phyloP scores from a whole-genome alignment of 2,888 invertebrate genomes.

The Petrolisthes manimaculis region DNA sequence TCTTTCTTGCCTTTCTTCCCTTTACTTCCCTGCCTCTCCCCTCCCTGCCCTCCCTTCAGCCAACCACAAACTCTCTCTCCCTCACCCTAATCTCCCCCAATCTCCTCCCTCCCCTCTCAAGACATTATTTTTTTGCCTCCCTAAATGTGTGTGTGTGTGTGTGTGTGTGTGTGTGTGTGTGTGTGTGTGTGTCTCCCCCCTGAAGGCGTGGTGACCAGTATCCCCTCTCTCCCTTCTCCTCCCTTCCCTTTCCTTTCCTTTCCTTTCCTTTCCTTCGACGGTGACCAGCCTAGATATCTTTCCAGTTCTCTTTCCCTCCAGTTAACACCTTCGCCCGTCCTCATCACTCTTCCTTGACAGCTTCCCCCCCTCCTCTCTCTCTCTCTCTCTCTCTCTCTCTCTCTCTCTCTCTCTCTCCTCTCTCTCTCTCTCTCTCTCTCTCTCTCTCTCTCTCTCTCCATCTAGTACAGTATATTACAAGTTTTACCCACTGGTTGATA shows the following conservation, averaged over 20 bases:
- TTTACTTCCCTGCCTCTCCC: neutral
- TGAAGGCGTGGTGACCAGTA: no score
- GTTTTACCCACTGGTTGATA: no score
- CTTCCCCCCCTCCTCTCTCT: neutral
- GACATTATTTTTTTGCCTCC: neutral
- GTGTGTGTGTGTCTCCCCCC: slow-evolving; percentile 9
- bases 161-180: slow-evolving; percentile 10
- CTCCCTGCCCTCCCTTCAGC: neutral
- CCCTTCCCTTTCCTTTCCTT: neutral
- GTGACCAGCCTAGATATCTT: neutral
- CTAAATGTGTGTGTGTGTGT: neutral
- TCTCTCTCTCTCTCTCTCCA: no score
- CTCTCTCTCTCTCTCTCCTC: neutral
- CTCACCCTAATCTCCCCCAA: no score
- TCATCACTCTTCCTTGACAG: neutral
- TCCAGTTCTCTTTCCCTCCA: neutral
- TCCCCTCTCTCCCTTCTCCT: neutral
- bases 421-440: neutral
- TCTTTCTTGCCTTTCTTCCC: neutral
- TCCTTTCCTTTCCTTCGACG: neutral
- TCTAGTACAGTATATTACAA: no score
- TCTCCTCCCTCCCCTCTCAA: neutral
- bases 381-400: slow-evolving; percentile 3
- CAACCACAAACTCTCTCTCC: neutral
- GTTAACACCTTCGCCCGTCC: neutral